Conservation (phyloP, 2,888 invertebrate species). For the Limnephilus lunatus region DNA sequence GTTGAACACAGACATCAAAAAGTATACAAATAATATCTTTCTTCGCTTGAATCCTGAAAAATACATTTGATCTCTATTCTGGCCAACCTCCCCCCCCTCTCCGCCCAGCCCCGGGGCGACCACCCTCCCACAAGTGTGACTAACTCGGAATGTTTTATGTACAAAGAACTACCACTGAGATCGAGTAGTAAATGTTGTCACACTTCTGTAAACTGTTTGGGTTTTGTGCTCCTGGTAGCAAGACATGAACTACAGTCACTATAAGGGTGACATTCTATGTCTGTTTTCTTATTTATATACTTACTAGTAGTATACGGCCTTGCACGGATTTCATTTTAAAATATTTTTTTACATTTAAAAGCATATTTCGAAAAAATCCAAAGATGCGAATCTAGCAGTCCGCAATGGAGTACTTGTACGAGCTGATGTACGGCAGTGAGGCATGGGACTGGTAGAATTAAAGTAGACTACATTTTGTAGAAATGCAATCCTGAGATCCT, state of each 20-base stretch:
- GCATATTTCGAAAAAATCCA: no score
- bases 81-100: background rate
- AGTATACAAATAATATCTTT: background rate
- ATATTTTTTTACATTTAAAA: no score
- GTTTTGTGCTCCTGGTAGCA: conserved; percentile 20
- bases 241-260: background rate
- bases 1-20: background rate
- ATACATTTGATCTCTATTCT: conserved; percentile 11
- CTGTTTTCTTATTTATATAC: background rate
- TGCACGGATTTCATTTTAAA: background rate
- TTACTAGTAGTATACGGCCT: background rate
- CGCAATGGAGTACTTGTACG: no score
- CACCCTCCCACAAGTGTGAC: conserved; percentile 38
- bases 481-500: no score
- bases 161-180: conserved; percentile 19
- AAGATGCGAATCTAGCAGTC: no score
- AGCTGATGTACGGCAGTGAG: no score
- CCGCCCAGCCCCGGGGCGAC: background rate
- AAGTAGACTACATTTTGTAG: no score
- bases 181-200: conserved; percentile 37
- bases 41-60: background rate
- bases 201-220: conserved; percentile 30
- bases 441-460: no score
- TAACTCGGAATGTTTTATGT: conserved; percentile 53
- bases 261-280: background rate